These are phyloP conservation scores for Enteromius viviparus DNA, from an alignment of 2,797 vertebrate species.

Conservation along the genomic window DNA sequence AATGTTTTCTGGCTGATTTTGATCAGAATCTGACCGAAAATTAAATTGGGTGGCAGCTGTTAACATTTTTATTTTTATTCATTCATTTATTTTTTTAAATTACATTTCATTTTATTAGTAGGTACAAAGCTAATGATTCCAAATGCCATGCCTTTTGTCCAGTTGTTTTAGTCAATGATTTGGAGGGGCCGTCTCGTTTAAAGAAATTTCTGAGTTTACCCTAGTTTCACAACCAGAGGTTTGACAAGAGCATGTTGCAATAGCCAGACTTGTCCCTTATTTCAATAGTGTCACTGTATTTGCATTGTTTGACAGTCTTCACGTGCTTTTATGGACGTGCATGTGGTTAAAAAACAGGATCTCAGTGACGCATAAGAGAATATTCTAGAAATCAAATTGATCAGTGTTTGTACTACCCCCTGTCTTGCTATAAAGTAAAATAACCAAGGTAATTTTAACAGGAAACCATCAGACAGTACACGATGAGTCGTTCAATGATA, in stretches of 20 bases:
- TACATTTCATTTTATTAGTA: background rate
- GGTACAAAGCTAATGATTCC: background rate
- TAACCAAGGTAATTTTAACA: background rate
- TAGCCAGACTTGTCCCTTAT: constrained; percentile 59
- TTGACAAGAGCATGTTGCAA: constrained; percentile 48
- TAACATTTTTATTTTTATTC: background rate
- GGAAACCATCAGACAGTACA: background rate
- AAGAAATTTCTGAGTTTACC: constrained; percentile 49
- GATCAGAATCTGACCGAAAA: background rate
- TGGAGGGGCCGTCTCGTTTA: background rate
- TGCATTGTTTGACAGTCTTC: constrained; percentile 21
- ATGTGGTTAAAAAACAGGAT: constrained; percentile 40
- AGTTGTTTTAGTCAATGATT: background rate
- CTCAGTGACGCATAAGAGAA: background rate
- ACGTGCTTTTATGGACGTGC: background rate
- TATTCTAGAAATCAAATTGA: background rate
- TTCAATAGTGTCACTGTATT: constrained; percentile 49
- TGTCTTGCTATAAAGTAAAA: background rate
- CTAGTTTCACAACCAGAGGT: constrained; percentile 59
- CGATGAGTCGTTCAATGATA: background rate
- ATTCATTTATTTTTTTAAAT: background rate
- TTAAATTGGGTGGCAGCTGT: background rate
- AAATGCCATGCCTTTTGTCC: background rate
- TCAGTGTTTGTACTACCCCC: background rate
- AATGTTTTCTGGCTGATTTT: background rate